Percentiles rank a stretch among this genome's conserved stretches.
Conservation (phyloP, 2,888 invertebrate genomes). For the Rhagonycha lutea region DNA sequence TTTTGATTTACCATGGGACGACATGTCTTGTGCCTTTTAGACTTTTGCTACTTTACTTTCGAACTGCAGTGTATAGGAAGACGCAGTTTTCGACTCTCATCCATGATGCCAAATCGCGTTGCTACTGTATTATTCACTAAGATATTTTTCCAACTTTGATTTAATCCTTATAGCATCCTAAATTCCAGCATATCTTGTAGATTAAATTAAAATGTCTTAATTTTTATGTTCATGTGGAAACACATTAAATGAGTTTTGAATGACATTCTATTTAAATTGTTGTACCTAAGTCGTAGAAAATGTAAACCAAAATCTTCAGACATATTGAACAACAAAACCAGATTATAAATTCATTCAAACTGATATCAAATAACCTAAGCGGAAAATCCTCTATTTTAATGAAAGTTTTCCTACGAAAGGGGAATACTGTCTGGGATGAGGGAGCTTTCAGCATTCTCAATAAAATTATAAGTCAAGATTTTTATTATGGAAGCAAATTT, state of each 20-base stretch:
- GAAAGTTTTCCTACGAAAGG: not conserved
- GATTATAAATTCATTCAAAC: not conserved
- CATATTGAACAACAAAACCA: not conserved
- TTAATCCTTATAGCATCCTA: too few species aligned
- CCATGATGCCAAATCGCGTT: too few species aligned
- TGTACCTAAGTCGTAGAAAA: not conserved
- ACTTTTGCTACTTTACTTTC: too few species aligned
- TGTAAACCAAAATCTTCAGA: not conserved
- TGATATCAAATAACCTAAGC: not conserved
- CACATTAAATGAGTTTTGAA: not conserved
- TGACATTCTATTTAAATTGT: not conserved
- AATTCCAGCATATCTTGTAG: too few species aligned
- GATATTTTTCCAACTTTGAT: too few species aligned
- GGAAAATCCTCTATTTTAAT: not conserved
- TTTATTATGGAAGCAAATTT: not conserved
- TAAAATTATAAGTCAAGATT: not conserved
- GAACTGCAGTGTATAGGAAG: too few species aligned
- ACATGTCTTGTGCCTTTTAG: too few species aligned
- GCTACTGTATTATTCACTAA: too few species aligned
- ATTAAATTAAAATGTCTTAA: not conserved
- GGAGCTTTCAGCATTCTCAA: not conserved
- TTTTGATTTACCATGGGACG: too few species aligned
- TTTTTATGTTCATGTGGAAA: not conserved
- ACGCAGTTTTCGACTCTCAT: too few species aligned
- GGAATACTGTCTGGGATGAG: not conserved